phyloP scores from a whole-genome alignment of 2,797 vertebrate species.

The Crax fasciolata region DNA sequence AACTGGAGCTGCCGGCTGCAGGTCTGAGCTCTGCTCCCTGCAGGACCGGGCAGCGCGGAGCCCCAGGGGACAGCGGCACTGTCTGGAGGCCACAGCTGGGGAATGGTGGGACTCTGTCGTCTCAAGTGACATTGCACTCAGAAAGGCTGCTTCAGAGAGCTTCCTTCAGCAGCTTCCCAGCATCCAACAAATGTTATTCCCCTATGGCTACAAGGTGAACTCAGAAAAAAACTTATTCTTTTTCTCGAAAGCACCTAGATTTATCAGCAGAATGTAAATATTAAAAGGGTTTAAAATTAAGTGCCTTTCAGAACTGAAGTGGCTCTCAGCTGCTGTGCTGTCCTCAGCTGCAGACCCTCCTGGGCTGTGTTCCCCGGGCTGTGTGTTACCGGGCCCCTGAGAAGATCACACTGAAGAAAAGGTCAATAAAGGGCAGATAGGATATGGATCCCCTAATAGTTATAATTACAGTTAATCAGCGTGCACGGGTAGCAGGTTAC shows the following conservation, averaged over 20 bases:
- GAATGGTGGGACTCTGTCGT: background rate
- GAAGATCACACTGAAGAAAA: background rate
- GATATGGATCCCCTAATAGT: background rate
- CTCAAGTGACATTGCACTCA: background rate
- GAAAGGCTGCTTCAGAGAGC: background rate
- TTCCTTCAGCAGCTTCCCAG: background rate
- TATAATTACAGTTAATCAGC: background rate
- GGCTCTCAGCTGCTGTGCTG: fast-evolving
- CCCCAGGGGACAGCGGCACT: background rate
- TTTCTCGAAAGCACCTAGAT: background rate
- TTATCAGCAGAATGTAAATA: background rate
- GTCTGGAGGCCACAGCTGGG: background rate
- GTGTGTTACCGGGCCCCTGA: background rate
- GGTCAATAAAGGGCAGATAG: constrained; percentile 8
- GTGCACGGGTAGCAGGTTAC: background rate
- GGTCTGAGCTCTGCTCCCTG: background rate
- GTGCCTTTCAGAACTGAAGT: background rate
- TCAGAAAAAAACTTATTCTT: background rate
- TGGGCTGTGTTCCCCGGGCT: no score
- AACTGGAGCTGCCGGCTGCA: background rate
- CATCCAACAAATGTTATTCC: background rate
- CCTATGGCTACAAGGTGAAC: background rate
- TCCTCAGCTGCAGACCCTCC: background rate
- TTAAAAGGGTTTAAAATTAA: fast-evolving
- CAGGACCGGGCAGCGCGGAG: background rate